Base-by-base conservation (phyloP, 2,888 invertebrate genomes). In the Pyrrhia umbra region DNA sequence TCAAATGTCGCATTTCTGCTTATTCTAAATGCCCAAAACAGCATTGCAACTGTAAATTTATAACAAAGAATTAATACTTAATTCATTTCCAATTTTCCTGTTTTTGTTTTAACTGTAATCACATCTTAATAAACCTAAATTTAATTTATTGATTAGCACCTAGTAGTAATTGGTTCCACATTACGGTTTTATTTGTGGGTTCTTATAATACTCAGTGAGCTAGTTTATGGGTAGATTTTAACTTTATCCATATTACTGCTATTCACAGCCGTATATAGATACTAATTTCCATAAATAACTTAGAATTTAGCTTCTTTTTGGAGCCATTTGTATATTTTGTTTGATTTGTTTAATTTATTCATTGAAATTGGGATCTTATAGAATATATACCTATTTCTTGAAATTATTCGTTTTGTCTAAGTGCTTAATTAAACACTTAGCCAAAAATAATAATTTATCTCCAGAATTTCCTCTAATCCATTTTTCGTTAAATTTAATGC, bases 151-250 rank as follows among this genome's bases (percentile, higher is more conserved):
- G 15, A 51, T 51, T 50, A 20, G 21, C 27, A 13, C 30, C 27
- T 23, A 8, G 20, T 45, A 46, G 16, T 61, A 71, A 74, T 75
- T 75, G 75, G 39, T 71, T 75, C 67, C 74, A 74, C 62, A 25
- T 49, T 20, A 23, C 20, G 46, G 3, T 43, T 42, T 54, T 30
- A 0, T 51, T 23, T 23, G 21, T 51, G 68, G 54, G 40, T 40
- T 68, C 18, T 40, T 30, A 18, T 40, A 34, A 21, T 40, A 20
- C 15, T 23, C 2, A 8, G 25, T 58, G 20, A 37, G 20, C n/a
- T n/a, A 72, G 16, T 49, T 42, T 6, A 40, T 40, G 57, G n/a
- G n/a, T 34, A 13, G 13, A 42, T 60, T 59, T 46, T 58, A 46
- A 43, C 46, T 34, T 20, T 40, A 21, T 50, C 1, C 10, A 34